Evolutionary conservation across 2,888 invertebrate species (phyloP), one percentile per base, ranked within the genome.

Genomic region (Erebia palarica): DNA sequence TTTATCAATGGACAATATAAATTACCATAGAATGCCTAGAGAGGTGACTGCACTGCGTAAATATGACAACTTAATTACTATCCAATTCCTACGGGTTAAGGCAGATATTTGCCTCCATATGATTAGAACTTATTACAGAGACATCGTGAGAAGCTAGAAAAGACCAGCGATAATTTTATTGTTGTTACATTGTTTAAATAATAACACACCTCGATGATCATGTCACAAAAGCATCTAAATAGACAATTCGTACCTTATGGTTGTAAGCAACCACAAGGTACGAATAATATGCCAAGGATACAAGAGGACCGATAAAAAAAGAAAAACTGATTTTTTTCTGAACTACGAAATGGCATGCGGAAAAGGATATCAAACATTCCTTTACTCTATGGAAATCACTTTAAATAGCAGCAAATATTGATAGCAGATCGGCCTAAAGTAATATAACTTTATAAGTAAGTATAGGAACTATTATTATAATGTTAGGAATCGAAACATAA

Each of bases 121-220:
- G 14, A 14, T 59, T 27, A 36, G 58, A 59, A 36, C n/a, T 36
- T 18, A 16, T 10, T 55, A 55, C 9, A 55, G 9, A 47, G 10
- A 65, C 53, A n/a, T 16, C 65, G 53, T 55, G 65, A 42, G 65
- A 55, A 65, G 18, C 53, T 53, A 16, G 16, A 55, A 65, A 55
- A 65, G 5, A 64, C 14, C 1, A 55, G 13, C 36, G 55, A 55
- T 42, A 16, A 16, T 64, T 49, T 27, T 36, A 42, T 53, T 55
- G 53, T 65, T 27, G 36, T 1, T 55, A 65, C 65, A 65, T 65
- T 65, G 65, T 55, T 42, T 14, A 65, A 65, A 53, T 42, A 36
- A 55, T 55, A 53, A 13, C 18, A 8, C 27, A 16, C 11, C 11
- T 13, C 44, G 11, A 63, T 10, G 14, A 14, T 44, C 49, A 3